Conservation (phyloP, 2,797 vertebrate species). For the Semaprochilodus insignis region DNA sequence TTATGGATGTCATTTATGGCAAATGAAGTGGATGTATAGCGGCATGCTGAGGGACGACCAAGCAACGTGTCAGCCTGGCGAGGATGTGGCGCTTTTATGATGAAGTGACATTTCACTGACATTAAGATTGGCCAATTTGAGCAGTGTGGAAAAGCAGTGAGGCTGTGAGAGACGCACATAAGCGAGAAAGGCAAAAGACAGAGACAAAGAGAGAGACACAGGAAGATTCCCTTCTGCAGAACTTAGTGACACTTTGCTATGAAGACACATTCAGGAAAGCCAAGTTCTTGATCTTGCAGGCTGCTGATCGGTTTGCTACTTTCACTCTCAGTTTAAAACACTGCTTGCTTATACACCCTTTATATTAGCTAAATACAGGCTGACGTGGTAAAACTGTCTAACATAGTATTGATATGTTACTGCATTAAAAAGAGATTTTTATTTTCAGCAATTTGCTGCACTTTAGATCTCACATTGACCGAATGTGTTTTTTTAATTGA, state of each 20-base stretch:
- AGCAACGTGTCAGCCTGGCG: constrained; percentile 69
- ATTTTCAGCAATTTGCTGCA: background rate
- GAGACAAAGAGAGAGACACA: constrained; percentile 56
- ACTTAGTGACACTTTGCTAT: background rate
- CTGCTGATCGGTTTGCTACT: background rate
- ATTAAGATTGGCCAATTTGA: constrained; percentile 87
- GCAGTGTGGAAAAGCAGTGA: constrained; percentile 76
- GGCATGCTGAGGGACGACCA: constrained; percentile 78
- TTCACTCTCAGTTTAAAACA: background rate
- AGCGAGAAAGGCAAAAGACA: constrained; percentile 68
- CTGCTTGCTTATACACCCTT: background rate
- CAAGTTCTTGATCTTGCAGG: background rate
- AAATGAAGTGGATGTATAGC: constrained; percentile 80
- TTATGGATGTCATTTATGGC: constrained; percentile 78
- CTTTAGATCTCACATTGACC: background rate
- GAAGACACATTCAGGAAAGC: background rate
- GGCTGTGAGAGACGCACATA: constrained; percentile 72
- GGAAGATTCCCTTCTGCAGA: constrained; percentile 27
- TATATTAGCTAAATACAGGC: background rate
- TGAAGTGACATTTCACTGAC: constrained; percentile 87
- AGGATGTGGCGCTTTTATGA: constrained; percentile 81
- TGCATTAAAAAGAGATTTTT: too few relatives aligned
- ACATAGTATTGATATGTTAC: background rate
- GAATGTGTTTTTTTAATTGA: background rate
- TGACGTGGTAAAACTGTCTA: background rate